Conservation (phyloP, 2,888 invertebrate genomes). For the Drosophila cognata region DNA sequence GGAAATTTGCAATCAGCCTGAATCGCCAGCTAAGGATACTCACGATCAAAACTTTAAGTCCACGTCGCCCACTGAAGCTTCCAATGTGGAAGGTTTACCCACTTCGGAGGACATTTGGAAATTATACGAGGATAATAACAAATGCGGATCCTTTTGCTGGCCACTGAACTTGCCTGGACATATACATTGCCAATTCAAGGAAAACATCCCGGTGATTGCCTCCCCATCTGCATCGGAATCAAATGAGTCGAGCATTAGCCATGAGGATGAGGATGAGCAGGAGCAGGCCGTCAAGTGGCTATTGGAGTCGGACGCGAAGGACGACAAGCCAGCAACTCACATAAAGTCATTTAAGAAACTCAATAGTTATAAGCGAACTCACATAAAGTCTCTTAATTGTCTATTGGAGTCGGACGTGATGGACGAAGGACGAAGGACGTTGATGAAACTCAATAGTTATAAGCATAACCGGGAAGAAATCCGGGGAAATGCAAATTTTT, state of each 20-base stretch:
- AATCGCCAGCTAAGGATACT: background rate
- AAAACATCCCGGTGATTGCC: background rate
- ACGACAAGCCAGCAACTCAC: background rate
- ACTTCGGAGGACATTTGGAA: background rate
- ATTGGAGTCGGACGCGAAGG: background rate
- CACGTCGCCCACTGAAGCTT: background rate
- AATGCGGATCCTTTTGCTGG: background rate
- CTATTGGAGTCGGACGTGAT: too few species aligned
- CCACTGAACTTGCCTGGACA: background rate
- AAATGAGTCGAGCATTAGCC: background rate
- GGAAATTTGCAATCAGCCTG: background rate
- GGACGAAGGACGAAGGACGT: too few species aligned
- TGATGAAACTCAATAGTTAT: background rate
- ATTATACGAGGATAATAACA: background rate
- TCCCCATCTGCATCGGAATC: background rate
- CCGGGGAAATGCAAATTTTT: fast-evolving
- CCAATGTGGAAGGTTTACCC: background rate
- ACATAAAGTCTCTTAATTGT: too few species aligned
- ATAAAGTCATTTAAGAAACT: background rate
- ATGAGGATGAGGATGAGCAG: background rate
- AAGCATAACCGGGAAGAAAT: too few species aligned
- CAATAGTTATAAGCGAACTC: too few species aligned
- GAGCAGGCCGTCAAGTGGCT: background rate
- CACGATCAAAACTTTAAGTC: background rate
- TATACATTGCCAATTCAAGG: background rate